These are phyloP conservation scores for Luffia ferchaultella DNA, from an alignment of 2,888 invertebrate species.

Conservation along the genomic window DNA sequence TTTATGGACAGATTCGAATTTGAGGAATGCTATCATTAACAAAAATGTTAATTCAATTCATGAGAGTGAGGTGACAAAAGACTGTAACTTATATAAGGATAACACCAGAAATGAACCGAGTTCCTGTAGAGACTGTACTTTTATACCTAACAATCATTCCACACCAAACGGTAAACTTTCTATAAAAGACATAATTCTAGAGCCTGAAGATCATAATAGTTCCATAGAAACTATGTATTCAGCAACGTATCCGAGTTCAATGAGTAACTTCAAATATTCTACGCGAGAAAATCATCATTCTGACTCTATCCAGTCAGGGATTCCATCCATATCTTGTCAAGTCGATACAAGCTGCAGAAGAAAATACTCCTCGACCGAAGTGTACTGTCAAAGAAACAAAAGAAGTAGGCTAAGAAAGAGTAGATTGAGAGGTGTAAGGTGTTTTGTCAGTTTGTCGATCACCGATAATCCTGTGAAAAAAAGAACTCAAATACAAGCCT, in stretches of 20 bases:
- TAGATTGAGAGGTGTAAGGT: constrained; percentile 49
- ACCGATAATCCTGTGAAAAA: constrained; percentile 52
- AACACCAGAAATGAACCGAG: constrained; percentile 53
- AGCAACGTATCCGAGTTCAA: no score
- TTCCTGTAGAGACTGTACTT: constrained; percentile 25
- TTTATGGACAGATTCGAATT: constrained; percentile 43
- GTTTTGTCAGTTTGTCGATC: constrained; percentile 50
- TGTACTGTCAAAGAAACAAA: constrained; percentile 5
- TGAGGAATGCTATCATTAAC: constrained; percentile 35
- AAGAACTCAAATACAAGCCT: constrained; percentile 57
- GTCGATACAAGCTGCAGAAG: constrained; percentile 45
- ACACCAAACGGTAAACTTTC: constrained; percentile 35
- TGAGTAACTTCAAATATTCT: not conserved
- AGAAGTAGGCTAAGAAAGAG: constrained; percentile 44
- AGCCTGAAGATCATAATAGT: not conserved
- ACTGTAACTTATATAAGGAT: constrained; percentile 51
- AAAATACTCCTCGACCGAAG: constrained; percentile 45
- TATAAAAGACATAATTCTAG: constrained; percentile 8
- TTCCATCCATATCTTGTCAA: constrained; percentile 53
- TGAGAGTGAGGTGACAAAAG: constrained; percentile 35
- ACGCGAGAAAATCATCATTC: not conserved
- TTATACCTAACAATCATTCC: constrained; percentile 45
- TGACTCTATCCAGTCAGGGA: constrained; percentile 20
- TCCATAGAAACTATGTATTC: not conserved
- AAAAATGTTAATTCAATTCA: not conserved